phyloP scores from a whole-genome alignment of 2,797 vertebrate species.

The Buceros bicornis region DNA sequence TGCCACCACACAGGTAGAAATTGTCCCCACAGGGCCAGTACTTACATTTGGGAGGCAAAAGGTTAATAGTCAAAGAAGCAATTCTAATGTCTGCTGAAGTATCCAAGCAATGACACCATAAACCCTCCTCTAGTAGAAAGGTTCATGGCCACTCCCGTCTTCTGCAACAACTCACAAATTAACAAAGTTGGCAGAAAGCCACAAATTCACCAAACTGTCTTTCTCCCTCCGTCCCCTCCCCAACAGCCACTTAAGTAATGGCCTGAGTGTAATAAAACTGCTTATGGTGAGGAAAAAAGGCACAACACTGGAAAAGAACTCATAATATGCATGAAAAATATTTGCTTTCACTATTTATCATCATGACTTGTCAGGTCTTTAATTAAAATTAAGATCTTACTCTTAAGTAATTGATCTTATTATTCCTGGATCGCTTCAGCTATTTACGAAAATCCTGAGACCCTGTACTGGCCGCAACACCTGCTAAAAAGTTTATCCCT shows the following conservation, averaged over 20 bases:
- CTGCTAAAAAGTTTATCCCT: not conserved
- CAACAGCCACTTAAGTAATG: not conserved
- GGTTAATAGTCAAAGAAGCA: not conserved
- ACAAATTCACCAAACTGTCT: not conserved
- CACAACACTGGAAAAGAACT: not conserved
- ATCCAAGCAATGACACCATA: not conserved
- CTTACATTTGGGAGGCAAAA: not conserved
- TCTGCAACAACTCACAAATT: not conserved
- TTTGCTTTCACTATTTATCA: not conserved
- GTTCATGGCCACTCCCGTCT: not conserved
- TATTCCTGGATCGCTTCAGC: slow-evolving; percentile 17
- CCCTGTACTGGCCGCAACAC: not conserved
- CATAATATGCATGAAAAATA: not conserved
- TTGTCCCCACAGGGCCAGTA: rapidly evolving
- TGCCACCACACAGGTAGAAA: not conserved
- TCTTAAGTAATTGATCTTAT: slow-evolving; percentile 32
- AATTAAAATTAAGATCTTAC: slow-evolving; percentile 8
- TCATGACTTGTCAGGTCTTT: not conserved
- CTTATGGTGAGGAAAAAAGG: not conserved
- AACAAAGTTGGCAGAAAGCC: not conserved
- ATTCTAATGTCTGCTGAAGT: not conserved
- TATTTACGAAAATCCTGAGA: not conserved
- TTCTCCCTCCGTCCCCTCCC: not conserved
- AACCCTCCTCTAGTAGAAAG: not conserved
- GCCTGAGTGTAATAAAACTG: not conserved